These are phyloP conservation scores for Cherax quadricarinatus DNA, from an alignment of 1,140 invertebrate genomes.

Conservation along the genomic window DNA sequence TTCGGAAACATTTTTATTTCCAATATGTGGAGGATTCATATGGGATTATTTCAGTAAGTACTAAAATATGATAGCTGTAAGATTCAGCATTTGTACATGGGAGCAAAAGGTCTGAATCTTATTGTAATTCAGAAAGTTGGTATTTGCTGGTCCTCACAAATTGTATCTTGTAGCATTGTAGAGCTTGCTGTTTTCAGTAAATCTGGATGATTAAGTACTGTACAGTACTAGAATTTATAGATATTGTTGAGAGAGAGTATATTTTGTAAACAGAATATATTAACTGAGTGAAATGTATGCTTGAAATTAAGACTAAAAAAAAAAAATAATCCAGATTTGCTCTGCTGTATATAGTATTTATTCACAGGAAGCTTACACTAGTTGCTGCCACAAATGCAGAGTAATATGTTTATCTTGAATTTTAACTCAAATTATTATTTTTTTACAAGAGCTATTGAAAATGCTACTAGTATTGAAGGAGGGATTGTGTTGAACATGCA, in stretches of 20 bases:
- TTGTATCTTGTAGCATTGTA: constrained; percentile 55
- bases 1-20: constrained; percentile 69
- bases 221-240: constrained; percentile 21
- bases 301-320: background rate
- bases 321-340: constrained; percentile 61
- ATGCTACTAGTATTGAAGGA: too few species aligned
- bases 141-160: constrained; percentile 39
- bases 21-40: constrained; percentile 62
- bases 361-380: constrained; percentile 71
- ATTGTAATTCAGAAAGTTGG: background rate
- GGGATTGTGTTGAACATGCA: background rate
- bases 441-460: background rate
- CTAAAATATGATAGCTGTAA: constrained; percentile 3
- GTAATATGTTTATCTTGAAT: constrained; percentile 41
- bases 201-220: constrained; percentile 44
- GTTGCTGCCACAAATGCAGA: constrained; percentile 68
- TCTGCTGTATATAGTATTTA: constrained; percentile 71
- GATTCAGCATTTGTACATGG: constrained; percentile 24
- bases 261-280: background rate
- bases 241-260: background rate
- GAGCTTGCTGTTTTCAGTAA: constrained; percentile 71
- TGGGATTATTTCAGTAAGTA: constrained; percentile 44
- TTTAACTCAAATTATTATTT: background rate
- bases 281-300: background rate
- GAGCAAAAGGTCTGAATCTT: constrained; percentile 23